Base-by-base conservation (phyloP, 1,140 invertebrate species). In the Caenorhabditis inopinata region DNA sequence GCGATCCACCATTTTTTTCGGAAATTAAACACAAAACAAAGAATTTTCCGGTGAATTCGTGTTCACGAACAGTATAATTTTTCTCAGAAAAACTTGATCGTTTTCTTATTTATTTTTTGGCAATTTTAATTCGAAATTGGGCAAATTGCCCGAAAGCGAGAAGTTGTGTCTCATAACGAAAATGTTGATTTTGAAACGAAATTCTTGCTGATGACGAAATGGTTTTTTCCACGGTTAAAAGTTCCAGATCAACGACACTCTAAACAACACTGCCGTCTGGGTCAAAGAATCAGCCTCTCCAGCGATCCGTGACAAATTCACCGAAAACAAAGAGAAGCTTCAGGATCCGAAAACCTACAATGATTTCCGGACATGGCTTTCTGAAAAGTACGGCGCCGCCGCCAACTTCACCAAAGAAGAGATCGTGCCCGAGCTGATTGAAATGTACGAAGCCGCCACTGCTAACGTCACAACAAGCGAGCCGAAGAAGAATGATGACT, bases 261-360 rank as follows among this genome's bases (percentile, higher is more conserved):
- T 81, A 5, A 76, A 46, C 32, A 53, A 49, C 27, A 75, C 80
- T 16, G 80, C 74, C 46, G 35, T 32, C 18, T 81, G 80, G 80
- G 49, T 81, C 21, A 77, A 81, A 18, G 80, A 81, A 27, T 77
- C 75, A 6, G 80, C 80, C 21, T 58, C 77, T 14, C 80, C 80
- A 27, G 46, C 75, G 1, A 73, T 81, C 29, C 51, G 82, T n/a
- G 82, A 82, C 21, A 83, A 83, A 35, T 83, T 82, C 75, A 83
- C 82, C 58, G 32, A 45, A 29, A 76, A 74, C 32, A 83, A 83
- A 47, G 82, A 82, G 48, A 77, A 45, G 18, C 79, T 83, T 42
- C 82, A 83, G 42, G 82, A 83, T 23, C 82, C 82, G 1, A 80
- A 83, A 76, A 83, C 82, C 6, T 80, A 83, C 25, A 80, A 81